These are phyloP conservation scores for Sceloporus tristichus DNA, from an alignment of 2,113 vertebrate genomes.

Conservation along the genomic window DNA sequence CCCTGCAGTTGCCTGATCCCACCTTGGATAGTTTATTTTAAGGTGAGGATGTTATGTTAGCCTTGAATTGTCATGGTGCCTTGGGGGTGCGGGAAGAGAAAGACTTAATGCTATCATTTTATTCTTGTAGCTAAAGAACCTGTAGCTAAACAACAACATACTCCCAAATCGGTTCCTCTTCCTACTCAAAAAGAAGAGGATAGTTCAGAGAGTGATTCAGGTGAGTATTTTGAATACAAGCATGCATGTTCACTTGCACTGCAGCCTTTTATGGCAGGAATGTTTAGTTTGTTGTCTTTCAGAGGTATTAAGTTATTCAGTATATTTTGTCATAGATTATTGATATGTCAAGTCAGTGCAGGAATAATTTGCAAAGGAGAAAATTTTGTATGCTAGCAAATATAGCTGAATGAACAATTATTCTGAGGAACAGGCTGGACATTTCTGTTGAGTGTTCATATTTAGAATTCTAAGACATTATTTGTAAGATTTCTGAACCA, in stretches of 20 bases:
- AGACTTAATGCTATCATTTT: conserved; percentile 7
- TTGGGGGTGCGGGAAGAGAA: neutral
- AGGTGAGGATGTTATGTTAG: neutral
- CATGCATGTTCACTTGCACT: neutral
- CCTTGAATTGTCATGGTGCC: neutral
- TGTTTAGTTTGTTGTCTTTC: neutral
- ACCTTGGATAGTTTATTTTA: neutral
- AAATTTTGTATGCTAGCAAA: neutral
- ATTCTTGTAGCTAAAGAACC: conserved; percentile 71
- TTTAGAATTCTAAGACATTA: neutral
- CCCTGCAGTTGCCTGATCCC: neutral
- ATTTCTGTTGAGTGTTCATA: neutral
- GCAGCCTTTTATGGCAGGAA: neutral
- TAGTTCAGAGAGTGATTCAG: conserved; percentile 88
- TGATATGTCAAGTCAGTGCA: neutral
- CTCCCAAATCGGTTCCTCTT: conserved; percentile 63
- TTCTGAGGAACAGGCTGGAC: neutral
- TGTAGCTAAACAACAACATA: conserved; percentile 57
- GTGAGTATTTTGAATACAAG: conserved; percentile 65
- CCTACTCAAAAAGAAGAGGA: conserved; percentile 80
- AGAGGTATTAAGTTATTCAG: neutral
- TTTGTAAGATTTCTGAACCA: no score
- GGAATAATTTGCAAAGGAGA: neutral
- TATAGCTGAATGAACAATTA: neutral
- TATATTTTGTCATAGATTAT: neutral